Base-by-base conservation (phyloP, 2,797 vertebrate species). In the Poeciliopsis turneri region DNA sequence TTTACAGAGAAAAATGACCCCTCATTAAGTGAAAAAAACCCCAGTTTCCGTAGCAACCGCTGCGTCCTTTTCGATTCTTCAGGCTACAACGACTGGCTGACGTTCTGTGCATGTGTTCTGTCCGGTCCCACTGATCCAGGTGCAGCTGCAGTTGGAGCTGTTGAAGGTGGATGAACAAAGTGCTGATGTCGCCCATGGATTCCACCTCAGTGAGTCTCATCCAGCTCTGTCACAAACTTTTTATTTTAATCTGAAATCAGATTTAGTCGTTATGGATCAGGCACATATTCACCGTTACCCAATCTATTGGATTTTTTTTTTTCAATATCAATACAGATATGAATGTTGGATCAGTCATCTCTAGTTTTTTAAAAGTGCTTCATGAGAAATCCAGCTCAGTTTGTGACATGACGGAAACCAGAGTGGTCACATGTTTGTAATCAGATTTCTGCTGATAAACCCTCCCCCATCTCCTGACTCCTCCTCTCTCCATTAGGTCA, bases 121-220 rank as follows among this genome's bases (percentile, higher is more conserved):
- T 57, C 36, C 30, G n/a, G 9, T 72, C 47, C 18, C 6, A 12
- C 12, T 73, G 9, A 64, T 89, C 36, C 82, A 96, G 95, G 64
- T 94, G 75, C 90, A 85, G 83, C 86, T 95, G 45, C 77, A 94
- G 89, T 20, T 88, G 66, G 91, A 95, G 77, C 89, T 95, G 15
- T 78, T 96, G 86, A 83, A 80, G 83, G 18, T 88, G 18, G 92
- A 95, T 36, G 85, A 89, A 87, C 57, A 79, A 39, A 87, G 78
- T 23, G 92, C 95, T 0, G 93, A 95, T 8, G 87, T 95, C 43
- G 83, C 94, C 1, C 94, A 95, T 84, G 76, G 30, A 0, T 89
- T 91, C 85, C 84, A 93, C 82, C 94, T 96, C 4, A 74, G 95
- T 96, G 89, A 93, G 92, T 77, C 16, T 51, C 43, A 3, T n/a